A percentile compares a stretch with the other conserved stretches of the same genome.
Evolutionary conservation across 2,888 invertebrate species (phyloP).

Genomic region (Tipula vernalis): DNA sequence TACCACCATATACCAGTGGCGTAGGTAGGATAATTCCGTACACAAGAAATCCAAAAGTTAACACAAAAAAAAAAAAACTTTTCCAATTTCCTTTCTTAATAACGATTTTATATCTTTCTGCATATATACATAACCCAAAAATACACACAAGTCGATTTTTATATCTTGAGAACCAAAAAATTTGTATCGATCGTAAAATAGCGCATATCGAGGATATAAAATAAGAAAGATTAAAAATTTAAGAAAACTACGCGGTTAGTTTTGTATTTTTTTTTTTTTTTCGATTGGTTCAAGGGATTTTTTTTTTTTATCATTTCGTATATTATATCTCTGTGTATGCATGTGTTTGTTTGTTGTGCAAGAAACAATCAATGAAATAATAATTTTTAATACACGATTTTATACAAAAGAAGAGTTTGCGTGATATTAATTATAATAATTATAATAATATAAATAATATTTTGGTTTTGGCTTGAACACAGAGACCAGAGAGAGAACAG

Average conservation of each 20-base stretch:
- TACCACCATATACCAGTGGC: not conserved
- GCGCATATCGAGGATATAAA: not conserved
- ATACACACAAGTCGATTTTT: not conserved
- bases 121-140: not conserved
- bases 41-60: not conserved
- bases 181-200: slow-evolving; percentile 6
- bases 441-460: not conserved
- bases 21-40: not conserved
- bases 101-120: not conserved
- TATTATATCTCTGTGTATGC: not conserved
- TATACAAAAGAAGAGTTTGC: not conserved
- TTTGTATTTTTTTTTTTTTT: not conserved
- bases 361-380: not conserved
- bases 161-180: slow-evolving; percentile 6
- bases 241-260: not conserved
- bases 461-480: too few relatives aligned
- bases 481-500: not conserved
- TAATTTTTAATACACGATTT: not conserved
- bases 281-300: not conserved
- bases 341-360: not conserved
- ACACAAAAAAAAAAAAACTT: not conserved
- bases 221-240: not conserved
- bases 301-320: not conserved
- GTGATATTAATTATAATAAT: not conserved
- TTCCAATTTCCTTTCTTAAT: not conserved